Conservation (phyloP, 2,113 vertebrate genomes). For the Colossoma macropomum region DNA sequence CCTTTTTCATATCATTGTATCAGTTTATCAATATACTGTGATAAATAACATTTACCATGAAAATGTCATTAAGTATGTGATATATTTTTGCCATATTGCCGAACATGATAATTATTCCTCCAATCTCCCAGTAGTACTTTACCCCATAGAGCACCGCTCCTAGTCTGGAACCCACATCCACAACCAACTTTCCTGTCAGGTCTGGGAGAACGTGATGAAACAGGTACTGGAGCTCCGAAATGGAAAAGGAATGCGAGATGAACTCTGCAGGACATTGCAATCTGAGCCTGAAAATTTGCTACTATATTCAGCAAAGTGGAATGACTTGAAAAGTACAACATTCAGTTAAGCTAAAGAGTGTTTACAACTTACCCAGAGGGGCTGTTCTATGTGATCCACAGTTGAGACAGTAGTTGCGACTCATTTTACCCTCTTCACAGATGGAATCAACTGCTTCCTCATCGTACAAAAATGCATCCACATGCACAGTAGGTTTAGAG, state of each 20-base stretch:
- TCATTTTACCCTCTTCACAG: conserved; percentile 89
- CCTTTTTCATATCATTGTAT: too few relatives aligned
- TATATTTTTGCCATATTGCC: background rate
- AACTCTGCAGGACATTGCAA: conserved; percentile 82
- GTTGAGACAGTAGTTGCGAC: conserved; percentile 84
- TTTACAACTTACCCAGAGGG: conserved; percentile 77
- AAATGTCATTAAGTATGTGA: too few relatives aligned
- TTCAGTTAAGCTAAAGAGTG: background rate
- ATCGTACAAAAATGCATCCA: conserved; percentile 92
- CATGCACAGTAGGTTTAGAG: conserved; percentile 80
- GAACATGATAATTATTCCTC: background rate
- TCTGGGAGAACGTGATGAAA: conserved; percentile 89
- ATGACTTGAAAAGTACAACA: background rate
- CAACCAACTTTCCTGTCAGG: conserved; percentile 84
- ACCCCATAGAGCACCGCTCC: conserved; percentile 91
- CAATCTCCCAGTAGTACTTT: conserved; percentile 55
- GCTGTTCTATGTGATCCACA: conserved; percentile 87
- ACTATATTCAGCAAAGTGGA: background rate
- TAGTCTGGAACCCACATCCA: conserved; percentile 93
- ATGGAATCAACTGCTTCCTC: conserved; percentile 88
- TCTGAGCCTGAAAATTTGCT: background rate
- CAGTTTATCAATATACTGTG: too few relatives aligned
- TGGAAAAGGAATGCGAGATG: conserved; percentile 94
- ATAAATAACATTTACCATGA: too few relatives aligned
- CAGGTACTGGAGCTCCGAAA: conserved; percentile 88